A percentile compares a stretch with the other conserved stretches of the same genome.
Evolutionary conservation across 2,113 vertebrate genomes (phyloP).

Genomic region (Chroicocephalus ridibundus): DNA sequence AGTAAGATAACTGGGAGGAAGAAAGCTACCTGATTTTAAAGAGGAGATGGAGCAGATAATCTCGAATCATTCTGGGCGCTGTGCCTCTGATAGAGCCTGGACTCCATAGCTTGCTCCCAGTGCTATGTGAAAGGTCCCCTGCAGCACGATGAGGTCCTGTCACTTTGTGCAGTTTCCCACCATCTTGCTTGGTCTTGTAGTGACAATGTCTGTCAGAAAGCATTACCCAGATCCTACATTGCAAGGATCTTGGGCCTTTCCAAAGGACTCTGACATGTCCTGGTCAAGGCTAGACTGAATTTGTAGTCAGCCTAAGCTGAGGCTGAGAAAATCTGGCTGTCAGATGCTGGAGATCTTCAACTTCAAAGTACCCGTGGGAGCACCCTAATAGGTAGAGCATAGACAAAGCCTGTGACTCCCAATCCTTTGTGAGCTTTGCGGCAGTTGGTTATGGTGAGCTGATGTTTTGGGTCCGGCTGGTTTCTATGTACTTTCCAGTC

Average conservation of each 20-base stretch:
- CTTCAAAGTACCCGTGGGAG: not conserved
- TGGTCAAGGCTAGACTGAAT: not conserved
- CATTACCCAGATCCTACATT: not conserved
- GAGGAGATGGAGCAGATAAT: not conserved
- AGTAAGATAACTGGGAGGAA: not conserved
- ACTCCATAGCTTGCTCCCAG: not conserved
- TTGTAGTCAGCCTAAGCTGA: not conserved
- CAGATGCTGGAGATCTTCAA: not conserved
- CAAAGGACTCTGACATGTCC: not conserved
- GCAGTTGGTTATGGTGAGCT: not conserved
- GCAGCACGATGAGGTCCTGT: not conserved
- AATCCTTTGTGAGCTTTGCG: not conserved
- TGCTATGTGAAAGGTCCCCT: not conserved
- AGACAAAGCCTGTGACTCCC: not conserved
- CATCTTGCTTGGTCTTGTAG: not conserved
- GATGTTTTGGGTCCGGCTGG: not conserved
- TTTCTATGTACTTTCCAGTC: not conserved
- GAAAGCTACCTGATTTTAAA: not conserved
- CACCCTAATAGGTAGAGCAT: not conserved
- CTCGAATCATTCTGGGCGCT: not conserved
- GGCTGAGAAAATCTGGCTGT: not conserved
- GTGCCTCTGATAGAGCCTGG: not conserved
- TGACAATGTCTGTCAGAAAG: not conserved
- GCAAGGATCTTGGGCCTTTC: not conserved
- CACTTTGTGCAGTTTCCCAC: not conserved